Percentiles rank a stretch among this genome's conserved stretches.
Conservation (phyloP, 2,113 vertebrate genomes). For the Callipepla californica region DNA sequence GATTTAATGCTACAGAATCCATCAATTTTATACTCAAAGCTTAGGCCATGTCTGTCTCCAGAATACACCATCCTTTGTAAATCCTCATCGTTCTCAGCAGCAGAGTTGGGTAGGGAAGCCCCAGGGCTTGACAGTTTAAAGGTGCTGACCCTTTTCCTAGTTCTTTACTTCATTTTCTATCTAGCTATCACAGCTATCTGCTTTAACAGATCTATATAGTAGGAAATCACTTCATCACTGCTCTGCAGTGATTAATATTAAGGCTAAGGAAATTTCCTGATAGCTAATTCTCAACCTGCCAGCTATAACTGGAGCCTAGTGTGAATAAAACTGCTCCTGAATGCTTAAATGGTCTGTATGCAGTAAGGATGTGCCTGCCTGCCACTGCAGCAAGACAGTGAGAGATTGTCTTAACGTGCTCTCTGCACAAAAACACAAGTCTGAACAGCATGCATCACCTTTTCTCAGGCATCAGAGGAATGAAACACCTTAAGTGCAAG, state of each 20-base stretch:
- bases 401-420: not conserved
- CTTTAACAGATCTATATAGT: not conserved
- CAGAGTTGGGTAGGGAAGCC: not conserved
- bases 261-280: not conserved
- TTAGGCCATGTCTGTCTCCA: not conserved
- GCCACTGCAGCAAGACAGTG: not conserved
- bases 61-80: not conserved
- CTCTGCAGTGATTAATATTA: not conserved
- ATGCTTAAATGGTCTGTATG: not conserved
- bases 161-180: rapidly evolving
- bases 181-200: not conserved
- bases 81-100: not conserved
- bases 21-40: not conserved
- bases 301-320: not conserved
- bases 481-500: not conserved
- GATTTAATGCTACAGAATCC: not conserved
- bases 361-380: not conserved
- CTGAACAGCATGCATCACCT: not conserved
- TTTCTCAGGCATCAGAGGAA: not conserved
- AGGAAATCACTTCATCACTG: not conserved
- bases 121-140: not conserved
- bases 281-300: not conserved
- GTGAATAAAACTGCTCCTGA: not conserved
- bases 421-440: not conserved
- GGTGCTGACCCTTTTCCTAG: not conserved